These are phyloP conservation scores for Balanococcus diminutus DNA, from an alignment of 2,888 invertebrate species.

Conservation along the genomic window DNA sequence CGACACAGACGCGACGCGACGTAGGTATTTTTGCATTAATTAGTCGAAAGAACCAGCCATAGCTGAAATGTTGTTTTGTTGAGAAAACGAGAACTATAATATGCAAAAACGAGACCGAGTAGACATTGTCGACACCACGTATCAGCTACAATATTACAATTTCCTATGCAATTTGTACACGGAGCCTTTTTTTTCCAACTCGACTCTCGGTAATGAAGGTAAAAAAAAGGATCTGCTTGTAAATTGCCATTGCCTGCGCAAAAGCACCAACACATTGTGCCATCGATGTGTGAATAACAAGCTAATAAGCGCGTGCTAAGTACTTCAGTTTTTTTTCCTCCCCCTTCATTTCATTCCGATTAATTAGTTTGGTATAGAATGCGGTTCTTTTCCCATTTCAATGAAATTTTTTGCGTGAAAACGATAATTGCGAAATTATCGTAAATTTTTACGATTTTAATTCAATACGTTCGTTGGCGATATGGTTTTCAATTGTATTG, in stretches of 20 bases:
- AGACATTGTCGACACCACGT: neutral
- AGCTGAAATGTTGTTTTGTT: neutral
- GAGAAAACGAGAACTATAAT: neutral
- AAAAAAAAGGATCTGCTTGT: neutral
- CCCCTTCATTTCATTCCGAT: neutral
- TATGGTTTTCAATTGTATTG: too few species aligned
- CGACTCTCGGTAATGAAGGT: neutral
- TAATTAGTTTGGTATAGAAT: neutral
- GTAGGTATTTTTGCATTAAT: slow-evolving; percentile 10
- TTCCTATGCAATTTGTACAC: neutral
- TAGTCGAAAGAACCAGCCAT: neutral
- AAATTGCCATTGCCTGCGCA: slow-evolving; percentile 16
- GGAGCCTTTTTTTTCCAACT: neutral
- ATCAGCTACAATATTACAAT: neutral
- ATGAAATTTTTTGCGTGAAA: neutral
- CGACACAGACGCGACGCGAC: too few species aligned
- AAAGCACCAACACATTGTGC: slow-evolving; percentile 6
- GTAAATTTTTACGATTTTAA: too few species aligned
- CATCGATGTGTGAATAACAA: slow-evolving; percentile 14
- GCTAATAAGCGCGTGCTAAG: slow-evolving; percentile 24
- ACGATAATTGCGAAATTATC: slow-evolving; percentile 83
- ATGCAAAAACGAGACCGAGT: neutral
- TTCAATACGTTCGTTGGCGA: too few species aligned
- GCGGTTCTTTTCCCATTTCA: neutral
- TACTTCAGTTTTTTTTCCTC: slow-evolving; percentile 1